Evolutionary conservation across 2,888 invertebrate genomes (phyloP).

Genomic region (Oscheius sp.): DNA sequence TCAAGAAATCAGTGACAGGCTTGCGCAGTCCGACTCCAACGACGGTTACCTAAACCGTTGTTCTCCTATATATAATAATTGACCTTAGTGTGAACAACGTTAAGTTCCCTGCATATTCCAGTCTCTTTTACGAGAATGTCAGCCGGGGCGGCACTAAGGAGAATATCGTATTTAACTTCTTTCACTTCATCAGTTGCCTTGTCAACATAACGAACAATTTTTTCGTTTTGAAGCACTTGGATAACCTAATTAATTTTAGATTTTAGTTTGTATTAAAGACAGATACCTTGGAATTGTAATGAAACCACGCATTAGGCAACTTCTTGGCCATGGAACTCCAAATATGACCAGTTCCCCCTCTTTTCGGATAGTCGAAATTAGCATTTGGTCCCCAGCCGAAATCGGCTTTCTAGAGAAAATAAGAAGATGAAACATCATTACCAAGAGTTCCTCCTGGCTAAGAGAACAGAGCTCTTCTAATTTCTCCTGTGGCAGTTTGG

Average conservation of each 20-base stretch:
- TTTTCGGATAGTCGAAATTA: conserved; percentile 68
- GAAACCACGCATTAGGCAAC: conserved; percentile 65
- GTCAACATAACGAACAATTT: conserved; percentile 50
- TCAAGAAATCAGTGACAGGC: conserved; percentile 64
- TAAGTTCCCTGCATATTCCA: conserved; percentile 56
- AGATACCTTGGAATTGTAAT: conserved; percentile 55
- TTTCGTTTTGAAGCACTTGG: conserved; percentile 48
- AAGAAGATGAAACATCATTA: conserved; percentile 25
- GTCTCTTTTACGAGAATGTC: conserved; percentile 65
- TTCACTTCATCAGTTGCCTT: conserved; percentile 41
- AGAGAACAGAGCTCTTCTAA: conserved; percentile 67
- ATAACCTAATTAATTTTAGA: conserved; percentile 36
- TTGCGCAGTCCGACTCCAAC: conserved; percentile 66
- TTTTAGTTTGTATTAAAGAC: not conserved
- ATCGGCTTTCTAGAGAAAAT: not conserved
- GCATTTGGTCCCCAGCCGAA: conserved; percentile 70
- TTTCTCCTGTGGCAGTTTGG: conserved; percentile 68
- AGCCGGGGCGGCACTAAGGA: conserved; percentile 66
- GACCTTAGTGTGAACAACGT: conserved; percentile 63
- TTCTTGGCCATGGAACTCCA: conserved; percentile 67
- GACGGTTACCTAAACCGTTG: conserved; percentile 59
- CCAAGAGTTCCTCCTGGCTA: conserved; percentile 60
- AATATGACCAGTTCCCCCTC: conserved; percentile 69
- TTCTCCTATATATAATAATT: not conserved
- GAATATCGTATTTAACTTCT: conserved; percentile 58